Evolutionary conservation across 1,140 invertebrate species (phyloP).

Genomic region (Stratiolaelaps scimitus): DNA sequence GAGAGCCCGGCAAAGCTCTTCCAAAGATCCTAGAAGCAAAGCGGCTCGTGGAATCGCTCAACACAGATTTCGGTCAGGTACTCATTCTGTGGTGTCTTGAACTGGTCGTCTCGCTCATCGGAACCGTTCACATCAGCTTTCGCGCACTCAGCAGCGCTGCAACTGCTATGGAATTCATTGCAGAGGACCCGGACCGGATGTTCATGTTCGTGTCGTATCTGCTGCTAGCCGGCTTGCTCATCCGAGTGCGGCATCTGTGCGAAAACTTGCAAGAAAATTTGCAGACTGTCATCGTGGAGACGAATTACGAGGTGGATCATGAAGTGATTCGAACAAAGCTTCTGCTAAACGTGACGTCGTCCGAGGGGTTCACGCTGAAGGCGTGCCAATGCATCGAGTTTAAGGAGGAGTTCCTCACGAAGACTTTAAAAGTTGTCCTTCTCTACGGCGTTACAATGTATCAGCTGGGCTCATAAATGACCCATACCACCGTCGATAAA

Average conservation of each 20-base stretch:
- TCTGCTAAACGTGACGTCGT: background rate
- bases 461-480: too few relatives aligned
- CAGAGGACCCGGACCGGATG: background rate
- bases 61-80: background rate
- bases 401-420: constrained; percentile 6
- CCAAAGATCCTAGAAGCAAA: background rate
- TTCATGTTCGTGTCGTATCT: background rate
- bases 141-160: background rate
- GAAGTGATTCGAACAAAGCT: background rate
- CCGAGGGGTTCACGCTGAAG: background rate
- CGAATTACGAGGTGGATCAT: background rate
- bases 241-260: background rate
- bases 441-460: constrained; percentile 18
- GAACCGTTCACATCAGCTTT: background rate
- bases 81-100: background rate
- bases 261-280: background rate
- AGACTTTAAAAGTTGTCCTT: background rate
- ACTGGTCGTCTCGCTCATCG: too few relatives aligned
- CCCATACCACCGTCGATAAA: too few relatives aligned
- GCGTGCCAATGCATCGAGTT: constrained; percentile 8
- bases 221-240: background rate
- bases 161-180: background rate
- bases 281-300: background rate
- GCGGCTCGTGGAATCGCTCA: background rate
- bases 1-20: background rate